phyloP scores from a whole-genome alignment of 2,113 vertebrate species.

The Plestiodon gilberti region DNA sequence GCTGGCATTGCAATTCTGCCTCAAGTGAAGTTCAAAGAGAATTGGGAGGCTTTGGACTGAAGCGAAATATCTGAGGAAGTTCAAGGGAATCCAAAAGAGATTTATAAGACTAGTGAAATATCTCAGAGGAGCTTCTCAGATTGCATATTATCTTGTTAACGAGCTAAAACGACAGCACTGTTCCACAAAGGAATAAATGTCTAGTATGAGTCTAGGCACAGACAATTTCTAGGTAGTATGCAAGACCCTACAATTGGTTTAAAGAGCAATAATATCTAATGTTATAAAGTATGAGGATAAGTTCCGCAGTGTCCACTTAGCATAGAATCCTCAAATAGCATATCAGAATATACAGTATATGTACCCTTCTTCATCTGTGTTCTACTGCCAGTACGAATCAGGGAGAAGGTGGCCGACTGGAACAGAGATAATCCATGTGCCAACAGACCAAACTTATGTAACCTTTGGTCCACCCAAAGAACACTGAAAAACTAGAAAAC shows the following conservation, averaged over 20 bases:
- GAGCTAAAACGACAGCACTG: background rate
- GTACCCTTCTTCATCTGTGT: background rate
- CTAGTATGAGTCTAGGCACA: too few relatives aligned
- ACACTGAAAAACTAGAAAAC: background rate
- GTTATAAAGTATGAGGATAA: background rate
- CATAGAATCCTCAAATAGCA: background rate
- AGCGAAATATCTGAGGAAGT: background rate
- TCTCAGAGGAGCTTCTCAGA: background rate
- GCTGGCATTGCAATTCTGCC: background rate
- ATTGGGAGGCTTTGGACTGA: background rate
- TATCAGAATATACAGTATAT: background rate
- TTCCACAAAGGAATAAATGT: too few relatives aligned
- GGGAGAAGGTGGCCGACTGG: background rate
- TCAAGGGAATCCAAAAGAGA: background rate
- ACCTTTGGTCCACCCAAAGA: background rate
- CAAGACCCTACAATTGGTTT: too few relatives aligned
- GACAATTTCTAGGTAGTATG: too few relatives aligned
- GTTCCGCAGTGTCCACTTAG: too few relatives aligned
- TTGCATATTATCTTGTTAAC: background rate
- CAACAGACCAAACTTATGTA: background rate
- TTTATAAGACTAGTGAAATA: background rate
- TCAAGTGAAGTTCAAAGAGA: background rate
- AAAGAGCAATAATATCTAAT: background rate
- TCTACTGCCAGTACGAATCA: background rate
- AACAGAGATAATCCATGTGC: background rate